Percentiles rank a stretch among this genome's conserved stretches.
Conservation (phyloP, 2,888 invertebrate genomes). For the Bombylius discolor region DNA sequence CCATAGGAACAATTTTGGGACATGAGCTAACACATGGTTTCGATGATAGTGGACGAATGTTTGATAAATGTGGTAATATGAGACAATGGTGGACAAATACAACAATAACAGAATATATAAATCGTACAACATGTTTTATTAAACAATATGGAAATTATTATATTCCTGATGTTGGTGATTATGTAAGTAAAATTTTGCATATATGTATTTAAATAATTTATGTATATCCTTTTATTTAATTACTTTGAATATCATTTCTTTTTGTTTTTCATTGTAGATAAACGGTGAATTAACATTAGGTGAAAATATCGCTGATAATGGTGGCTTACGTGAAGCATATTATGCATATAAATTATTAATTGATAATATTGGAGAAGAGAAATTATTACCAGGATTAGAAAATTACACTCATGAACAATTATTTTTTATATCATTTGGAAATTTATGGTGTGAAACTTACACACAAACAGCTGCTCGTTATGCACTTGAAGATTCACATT, state of each 20-base stretch:
- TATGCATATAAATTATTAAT: slow-evolving; percentile 52
- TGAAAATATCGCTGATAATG: slow-evolving; percentile 76
- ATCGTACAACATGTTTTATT: slow-evolving; percentile 70
- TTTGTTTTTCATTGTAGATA: slow-evolving; percentile 44
- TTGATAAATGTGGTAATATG: slow-evolving; percentile 72
- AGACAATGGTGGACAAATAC: slow-evolving; percentile 81
- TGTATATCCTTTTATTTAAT: not conserved
- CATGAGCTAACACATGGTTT: slow-evolving; percentile 56
- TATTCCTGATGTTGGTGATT: slow-evolving; percentile 46
- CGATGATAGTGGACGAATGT: slow-evolving; percentile 51
- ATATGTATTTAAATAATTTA: not conserved
- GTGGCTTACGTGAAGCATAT: slow-evolving; percentile 61
- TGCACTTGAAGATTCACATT: slow-evolving; percentile 59
- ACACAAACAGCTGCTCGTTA: slow-evolving; percentile 48
- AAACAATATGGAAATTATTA: slow-evolving; percentile 65
- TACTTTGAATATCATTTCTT: not conserved
- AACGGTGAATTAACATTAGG: slow-evolving; percentile 63
- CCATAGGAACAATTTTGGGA: slow-evolving; percentile 64
- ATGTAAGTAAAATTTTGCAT: slow-evolving; percentile 38
- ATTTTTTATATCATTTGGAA: slow-evolving; percentile 69
- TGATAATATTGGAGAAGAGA: slow-evolving; percentile 45
- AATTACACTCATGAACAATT: slow-evolving; percentile 57
- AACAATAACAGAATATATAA: slow-evolving; percentile 61
- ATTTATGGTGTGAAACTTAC: slow-evolving; percentile 74
- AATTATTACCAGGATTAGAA: slow-evolving; percentile 58